phyloP scores from a whole-genome alignment of 2,888 invertebrate genomes.

The Abscondita cerata region DNA sequence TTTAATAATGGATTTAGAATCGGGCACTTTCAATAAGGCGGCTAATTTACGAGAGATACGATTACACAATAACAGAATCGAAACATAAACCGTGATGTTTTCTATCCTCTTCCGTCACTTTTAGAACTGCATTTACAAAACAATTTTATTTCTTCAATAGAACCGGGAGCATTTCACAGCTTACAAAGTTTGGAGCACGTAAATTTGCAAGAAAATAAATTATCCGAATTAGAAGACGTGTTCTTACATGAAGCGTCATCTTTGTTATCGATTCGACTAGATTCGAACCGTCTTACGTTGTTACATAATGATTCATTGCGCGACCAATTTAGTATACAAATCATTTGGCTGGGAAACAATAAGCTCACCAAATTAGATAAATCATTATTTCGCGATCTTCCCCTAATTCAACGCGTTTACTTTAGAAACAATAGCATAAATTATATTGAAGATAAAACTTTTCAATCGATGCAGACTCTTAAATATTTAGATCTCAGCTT shows the following conservation, averaged over 20 bases:
- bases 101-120: slow-evolving; percentile 81
- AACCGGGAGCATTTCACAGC: slow-evolving; percentile 80
- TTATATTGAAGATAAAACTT: slow-evolving; percentile 81
- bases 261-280: slow-evolving; percentile 81
- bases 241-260: slow-evolving; percentile 79
- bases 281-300: slow-evolving; percentile 77
- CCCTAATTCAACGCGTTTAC: slow-evolving; percentile 80
- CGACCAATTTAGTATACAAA: slow-evolving; percentile 82
- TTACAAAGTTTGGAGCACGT: slow-evolving; percentile 83
- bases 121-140: slow-evolving; percentile 88
- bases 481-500: slow-evolving; percentile 82
- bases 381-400: slow-evolving; percentile 79
- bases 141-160: slow-evolving; percentile 82
- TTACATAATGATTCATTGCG: slow-evolving; percentile 81
- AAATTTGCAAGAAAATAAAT: slow-evolving; percentile 83
- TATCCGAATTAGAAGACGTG: slow-evolving; percentile 80
- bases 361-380: slow-evolving; percentile 74
- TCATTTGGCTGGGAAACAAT: slow-evolving; percentile 89
- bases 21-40: slow-evolving; percentile 80
- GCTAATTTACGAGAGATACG: slow-evolving; percentile 80
- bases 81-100: slow-evolving; percentile 79
- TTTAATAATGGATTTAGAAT: slow-evolving; percentile 79
- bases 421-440: slow-evolving; percentile 84
- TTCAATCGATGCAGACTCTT: slow-evolving; percentile 76
- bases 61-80: slow-evolving; percentile 82